phyloP scores from a whole-genome alignment of 2,797 vertebrate species.

The Mus minutoides region DNA sequence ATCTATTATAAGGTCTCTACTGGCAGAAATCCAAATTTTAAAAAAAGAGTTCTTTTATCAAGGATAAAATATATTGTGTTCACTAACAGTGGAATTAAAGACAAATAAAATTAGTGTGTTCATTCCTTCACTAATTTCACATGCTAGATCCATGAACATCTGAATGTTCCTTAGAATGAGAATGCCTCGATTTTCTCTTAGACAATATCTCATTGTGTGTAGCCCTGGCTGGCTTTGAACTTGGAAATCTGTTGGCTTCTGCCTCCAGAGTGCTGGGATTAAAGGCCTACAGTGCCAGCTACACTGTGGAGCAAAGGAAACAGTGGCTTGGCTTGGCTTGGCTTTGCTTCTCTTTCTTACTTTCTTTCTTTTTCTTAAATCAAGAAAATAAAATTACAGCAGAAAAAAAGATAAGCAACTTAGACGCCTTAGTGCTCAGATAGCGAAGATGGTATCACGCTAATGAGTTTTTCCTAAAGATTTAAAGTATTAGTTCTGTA shows the following conservation, averaged over 20 bases:
- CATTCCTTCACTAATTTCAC: neutral
- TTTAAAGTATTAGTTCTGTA: neutral
- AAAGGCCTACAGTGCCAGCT: neutral
- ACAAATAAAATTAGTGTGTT: neutral
- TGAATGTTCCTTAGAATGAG: neutral
- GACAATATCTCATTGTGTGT: neutral
- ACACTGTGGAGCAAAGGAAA: neutral
- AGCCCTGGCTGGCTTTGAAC: neutral
- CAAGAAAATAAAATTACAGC: slow-evolving; percentile 10
- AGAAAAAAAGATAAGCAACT: neutral
- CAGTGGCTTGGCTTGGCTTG: neutral
- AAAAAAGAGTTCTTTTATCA: neutral
- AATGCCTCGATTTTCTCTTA: neutral
- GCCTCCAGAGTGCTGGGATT: neutral
- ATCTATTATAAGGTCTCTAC: neutral
- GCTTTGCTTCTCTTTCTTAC: too few species aligned
- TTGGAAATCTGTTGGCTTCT: neutral
- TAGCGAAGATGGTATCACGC: neutral
- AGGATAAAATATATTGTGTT: neutral
- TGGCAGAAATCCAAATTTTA: neutral
- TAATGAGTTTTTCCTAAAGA: neutral
- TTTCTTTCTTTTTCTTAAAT: neutral
- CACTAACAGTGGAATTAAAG: neutral
- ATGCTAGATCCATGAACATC: neutral
- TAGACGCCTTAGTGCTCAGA: neutral